Conservation (phyloP, 2,113 vertebrate species). For the Ailurus styani region DNA sequence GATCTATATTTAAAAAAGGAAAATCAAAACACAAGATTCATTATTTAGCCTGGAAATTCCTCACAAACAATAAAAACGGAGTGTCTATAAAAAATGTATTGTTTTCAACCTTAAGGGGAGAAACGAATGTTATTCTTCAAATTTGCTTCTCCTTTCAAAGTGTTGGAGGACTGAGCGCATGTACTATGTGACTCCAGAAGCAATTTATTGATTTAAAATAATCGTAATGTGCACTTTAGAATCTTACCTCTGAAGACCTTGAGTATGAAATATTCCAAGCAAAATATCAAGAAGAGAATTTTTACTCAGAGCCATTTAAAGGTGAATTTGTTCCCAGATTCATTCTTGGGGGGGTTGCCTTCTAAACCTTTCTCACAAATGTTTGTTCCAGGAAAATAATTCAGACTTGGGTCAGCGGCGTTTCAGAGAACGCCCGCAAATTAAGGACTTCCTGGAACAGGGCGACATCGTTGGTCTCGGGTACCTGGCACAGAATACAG, state of each 20-base stretch:
- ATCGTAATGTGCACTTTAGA: background rate
- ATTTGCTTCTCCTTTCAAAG: slow-evolving; percentile 16
- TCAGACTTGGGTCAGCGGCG: background rate
- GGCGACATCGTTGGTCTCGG: background rate
- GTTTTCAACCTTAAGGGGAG: slow-evolving; percentile 10
- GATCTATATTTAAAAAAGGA: slow-evolving; percentile 10
- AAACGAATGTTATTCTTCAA: background rate
- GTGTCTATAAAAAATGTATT: slow-evolving; percentile 8
- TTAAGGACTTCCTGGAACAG: background rate
- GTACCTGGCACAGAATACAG: background rate
- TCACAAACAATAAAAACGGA: background rate
- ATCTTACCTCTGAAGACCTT: background rate
- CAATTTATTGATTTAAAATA: slow-evolving; percentile 33
- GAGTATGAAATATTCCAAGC: background rate
- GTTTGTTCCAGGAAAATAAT: background rate
- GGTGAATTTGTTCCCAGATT: background rate
- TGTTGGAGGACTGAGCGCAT: background rate
- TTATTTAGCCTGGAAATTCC: background rate
- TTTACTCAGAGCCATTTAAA: background rate
- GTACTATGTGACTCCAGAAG: background rate
- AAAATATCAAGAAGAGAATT: slow-evolving; percentile 25
- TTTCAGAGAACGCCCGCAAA: background rate
- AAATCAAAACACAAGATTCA: slow-evolving; percentile 6
- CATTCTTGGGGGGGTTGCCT: background rate
- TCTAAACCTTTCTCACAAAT: background rate